Evolutionary conservation across 2,797 vertebrate species (phyloP).

Genomic region (Lepilemur septentrionalis): DNA sequence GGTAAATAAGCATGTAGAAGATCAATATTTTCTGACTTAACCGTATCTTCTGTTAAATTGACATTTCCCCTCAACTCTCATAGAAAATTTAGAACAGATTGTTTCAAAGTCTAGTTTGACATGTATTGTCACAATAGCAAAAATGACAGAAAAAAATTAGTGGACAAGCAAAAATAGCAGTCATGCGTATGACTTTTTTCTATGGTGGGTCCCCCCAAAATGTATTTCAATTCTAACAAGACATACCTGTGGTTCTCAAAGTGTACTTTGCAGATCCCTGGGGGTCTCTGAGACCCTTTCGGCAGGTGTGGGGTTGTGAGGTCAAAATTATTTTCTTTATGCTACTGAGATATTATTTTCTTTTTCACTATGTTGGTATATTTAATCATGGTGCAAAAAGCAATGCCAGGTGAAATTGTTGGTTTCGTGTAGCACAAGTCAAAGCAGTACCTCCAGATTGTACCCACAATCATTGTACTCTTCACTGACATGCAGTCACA

Average conservation of each 20-base stretch:
- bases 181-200: not conserved
- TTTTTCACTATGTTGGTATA: not conserved
- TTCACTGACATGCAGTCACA: not conserved
- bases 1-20: not conserved
- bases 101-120: not conserved
- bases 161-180: not conserved
- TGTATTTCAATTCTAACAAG: not conserved
- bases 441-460: not conserved
- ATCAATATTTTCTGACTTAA: conserved; percentile 8
- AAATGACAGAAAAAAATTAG: not conserved
- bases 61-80: not conserved
- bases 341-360: not conserved
- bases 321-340: not conserved
- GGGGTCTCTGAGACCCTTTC: not conserved
- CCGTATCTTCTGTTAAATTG: not conserved
- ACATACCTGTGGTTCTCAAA: not conserved
- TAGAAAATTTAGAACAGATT: not conserved
- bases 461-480: fast-evolving
- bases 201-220: not conserved
- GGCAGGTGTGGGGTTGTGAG: too few relatives aligned
- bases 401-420: not conserved
- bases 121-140: not conserved
- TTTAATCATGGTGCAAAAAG: not conserved
- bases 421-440: not conserved
- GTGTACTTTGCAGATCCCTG: not conserved